Evolutionary conservation across 1,140 invertebrate species (phyloP), one percentile per base, ranked within the genome.

Genomic region (Portunus trituberculatus): DNA sequence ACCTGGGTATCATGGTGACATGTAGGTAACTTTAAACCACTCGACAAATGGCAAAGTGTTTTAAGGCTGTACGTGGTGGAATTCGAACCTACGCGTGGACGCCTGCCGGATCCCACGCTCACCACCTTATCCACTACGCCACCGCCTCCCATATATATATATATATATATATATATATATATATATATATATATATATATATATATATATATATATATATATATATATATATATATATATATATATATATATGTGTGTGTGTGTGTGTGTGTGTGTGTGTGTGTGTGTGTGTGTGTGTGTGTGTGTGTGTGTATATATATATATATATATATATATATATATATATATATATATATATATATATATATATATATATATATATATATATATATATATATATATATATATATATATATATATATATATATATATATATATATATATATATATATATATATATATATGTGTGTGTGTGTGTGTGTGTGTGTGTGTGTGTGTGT

Each of bases 371-470:
- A 87, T 89, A 93, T 93, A 87, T 31, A 52, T 86, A 93, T 52
- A 86, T 87, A 87, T 87, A 87, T 93, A 12, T 48, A 76, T 92
- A 31, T 92, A 82, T 86, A 67, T 31, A 76, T 92, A 82, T 92
- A 92, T 1, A 67, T 86, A 92, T 76, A 82, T 92, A 92, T 92
- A 31, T 92, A 82, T 92, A 32, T 86, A 67, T 86, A 32, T 92
- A 67, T 92, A 92, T 82, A 86, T 92, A 32, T 92, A 32, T 32
- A 32, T 92, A 31, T 92, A 92, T 92, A 86, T 31, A 31, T 92
- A 82, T 92, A 86, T 86, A 92, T 92, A 84, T 92, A 29, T 92
- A 59, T 92, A 92, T 92, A 92, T 92, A 84, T 92, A 31, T 92
- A 84, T 76, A 67, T 92, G n/a, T 93, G 7, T 87, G 4, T 86